phyloP scores from a whole-genome alignment of 2,113 vertebrate genomes.

The Tauraco erythrolophus region DNA sequence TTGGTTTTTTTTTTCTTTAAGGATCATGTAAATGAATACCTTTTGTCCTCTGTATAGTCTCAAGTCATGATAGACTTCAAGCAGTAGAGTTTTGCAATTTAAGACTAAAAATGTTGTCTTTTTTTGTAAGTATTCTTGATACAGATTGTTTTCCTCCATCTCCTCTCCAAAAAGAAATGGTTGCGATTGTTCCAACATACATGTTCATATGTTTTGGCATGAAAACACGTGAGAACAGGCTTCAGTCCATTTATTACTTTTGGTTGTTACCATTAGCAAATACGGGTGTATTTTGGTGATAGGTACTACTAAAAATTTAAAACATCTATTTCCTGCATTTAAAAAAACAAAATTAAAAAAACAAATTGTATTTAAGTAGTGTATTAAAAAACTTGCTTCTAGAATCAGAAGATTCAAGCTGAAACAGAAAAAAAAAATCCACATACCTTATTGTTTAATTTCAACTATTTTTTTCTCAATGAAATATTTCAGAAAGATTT shows the following conservation, averaged over 20 bases:
- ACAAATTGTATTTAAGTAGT: fast-evolving
- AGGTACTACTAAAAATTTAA: neutral
- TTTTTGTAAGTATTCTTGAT: neutral
- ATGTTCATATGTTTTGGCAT: neutral
- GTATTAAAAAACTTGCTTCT: neutral
- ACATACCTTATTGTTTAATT: neutral
- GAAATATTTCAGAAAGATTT: neutral
- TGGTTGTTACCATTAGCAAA: neutral
- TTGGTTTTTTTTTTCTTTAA: neutral
- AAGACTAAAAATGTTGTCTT: neutral
- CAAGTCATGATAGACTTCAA: neutral
- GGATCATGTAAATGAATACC: neutral
- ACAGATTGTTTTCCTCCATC: neutral
- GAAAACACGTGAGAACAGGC: neutral
- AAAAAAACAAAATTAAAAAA: neutral
- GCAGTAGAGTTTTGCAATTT: neutral
- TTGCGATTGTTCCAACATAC: neutral
- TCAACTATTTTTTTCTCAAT: neutral
- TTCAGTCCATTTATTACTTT: neutral
- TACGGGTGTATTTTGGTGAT: neutral
- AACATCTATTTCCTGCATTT: neutral
- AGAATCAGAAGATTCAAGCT: neutral
- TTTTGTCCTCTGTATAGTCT: neutral
- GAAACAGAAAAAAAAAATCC: neutral
- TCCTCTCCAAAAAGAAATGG: neutral